Base-by-base conservation (phyloP, 2,797 vertebrate genomes). In the Ctenopoma kingsleyae region DNA sequence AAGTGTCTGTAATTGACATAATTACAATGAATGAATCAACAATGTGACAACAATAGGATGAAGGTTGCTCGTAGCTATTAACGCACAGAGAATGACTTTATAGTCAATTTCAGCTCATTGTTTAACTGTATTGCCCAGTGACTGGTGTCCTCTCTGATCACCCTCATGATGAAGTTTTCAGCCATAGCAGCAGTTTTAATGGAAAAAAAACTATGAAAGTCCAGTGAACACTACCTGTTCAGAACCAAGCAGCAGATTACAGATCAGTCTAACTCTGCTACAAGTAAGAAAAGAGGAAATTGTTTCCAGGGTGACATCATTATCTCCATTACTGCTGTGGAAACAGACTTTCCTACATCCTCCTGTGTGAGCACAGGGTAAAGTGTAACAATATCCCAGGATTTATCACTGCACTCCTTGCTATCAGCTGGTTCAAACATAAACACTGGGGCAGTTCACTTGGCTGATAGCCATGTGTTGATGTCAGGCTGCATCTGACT, bases 231-330 rank as follows among this genome's bases (percentile, higher is more conserved):
- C 9, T 36, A 10, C 35, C 11, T 36, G 35, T 36, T 36, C 35
- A 36, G 11, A 3, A 36, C 35, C 10, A 11, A 36, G 9, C 9
- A 36, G 35, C 9, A 36, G 35, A 10, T 1, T 47, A 9, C 4
- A 20, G 3, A 11, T 19, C 38, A 40, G 43, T 50, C 47, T n/a
- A 8, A 0, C 5, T 69, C 53, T 36, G 50, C 59, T 73, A 6
- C 57, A 8, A 74, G 67, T 58, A 61, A 36, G 47, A 54, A 71
- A 78, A 47, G 38, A 67, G 65, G 46, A 82, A 67, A 87, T 73
- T 73, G 75, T 78, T 78, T 81, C 74, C 72, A 81, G 32, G 67
- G 38, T 71, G 72, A 80, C 70, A 51, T 78, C 66, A 76, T 73
- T 49, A 71, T 80, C 75, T 76, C 72, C 68, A 47, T 64, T 60